Percentiles rank a stretch among this genome's conserved stretches.
phyloP scores from a whole-genome alignment of 2,113 vertebrate genomes.

The Choloepus hoffmanni region DNA sequence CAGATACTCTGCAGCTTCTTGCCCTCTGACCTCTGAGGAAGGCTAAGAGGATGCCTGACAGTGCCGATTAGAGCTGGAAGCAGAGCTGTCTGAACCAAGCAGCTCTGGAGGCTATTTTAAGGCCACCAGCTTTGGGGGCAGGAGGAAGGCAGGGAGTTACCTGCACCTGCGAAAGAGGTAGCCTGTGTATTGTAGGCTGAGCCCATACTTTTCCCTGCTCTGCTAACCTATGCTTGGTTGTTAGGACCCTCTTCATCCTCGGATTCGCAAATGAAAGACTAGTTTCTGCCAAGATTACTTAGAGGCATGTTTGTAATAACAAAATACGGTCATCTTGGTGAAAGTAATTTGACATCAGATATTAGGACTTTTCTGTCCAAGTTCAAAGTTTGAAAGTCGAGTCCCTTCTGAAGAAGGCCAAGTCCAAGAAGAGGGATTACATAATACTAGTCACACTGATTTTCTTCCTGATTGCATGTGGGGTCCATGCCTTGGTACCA shows the following conservation, averaged over 20 bases:
- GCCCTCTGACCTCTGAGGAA: slow-evolving; percentile 3
- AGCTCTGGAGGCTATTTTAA: background rate
- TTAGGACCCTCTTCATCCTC: background rate
- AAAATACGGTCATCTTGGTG: background rate
- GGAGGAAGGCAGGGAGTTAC: background rate
- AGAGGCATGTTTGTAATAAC: background rate
- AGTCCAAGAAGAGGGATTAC: background rate
- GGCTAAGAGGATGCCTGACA: background rate
- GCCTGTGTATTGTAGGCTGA: too few relatives aligned
- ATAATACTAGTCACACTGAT: background rate
- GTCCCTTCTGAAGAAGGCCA: background rate
- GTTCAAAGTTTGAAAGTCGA: background rate
- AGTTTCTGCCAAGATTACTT: background rate
- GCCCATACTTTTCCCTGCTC: background rate
- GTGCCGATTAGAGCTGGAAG: background rate
- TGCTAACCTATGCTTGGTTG: background rate
- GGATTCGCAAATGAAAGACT: background rate
- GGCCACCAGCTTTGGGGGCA: background rate
- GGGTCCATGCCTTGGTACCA: background rate
- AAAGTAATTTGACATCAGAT: background rate
- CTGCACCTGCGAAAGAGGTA: background rate
- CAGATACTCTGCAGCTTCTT: background rate
- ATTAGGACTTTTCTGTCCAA: background rate
- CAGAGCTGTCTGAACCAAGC: background rate
- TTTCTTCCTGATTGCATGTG: background rate